These are phyloP conservation scores for Sinocyclocheilus anshuiensis DNA, from an alignment of 2,113 vertebrate genomes.

Conservation along the genomic window DNA sequence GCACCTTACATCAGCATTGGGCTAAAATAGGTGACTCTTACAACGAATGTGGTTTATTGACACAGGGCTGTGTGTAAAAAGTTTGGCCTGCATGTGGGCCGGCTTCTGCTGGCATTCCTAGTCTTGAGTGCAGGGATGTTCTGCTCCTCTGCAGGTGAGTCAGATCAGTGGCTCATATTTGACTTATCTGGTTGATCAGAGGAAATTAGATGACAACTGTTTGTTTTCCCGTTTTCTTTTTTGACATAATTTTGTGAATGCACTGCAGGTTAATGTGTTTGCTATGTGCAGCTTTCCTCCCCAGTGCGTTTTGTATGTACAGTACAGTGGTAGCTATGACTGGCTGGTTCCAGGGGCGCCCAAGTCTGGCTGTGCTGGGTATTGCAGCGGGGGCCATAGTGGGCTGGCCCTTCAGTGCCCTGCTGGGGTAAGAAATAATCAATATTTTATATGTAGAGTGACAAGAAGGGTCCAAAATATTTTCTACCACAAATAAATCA, in stretches of 20 bases:
- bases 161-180: background rate
- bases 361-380: slow-evolving; percentile 85
- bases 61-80: slow-evolving; percentile 95
- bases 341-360: slow-evolving; percentile 93
- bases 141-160: slow-evolving; percentile 91
- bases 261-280: background rate
- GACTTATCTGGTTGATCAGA: background rate
- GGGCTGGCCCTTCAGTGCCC: slow-evolving; percentile 94
- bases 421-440: slow-evolving; percentile 83
- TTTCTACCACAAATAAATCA: background rate
- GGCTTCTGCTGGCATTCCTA: slow-evolving; percentile 94
- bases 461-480: background rate
- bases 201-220: background rate
- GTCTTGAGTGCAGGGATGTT: slow-evolving; percentile 97
- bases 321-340: slow-evolving; percentile 92
- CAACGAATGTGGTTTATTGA: background rate
- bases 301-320: slow-evolving; percentile 98
- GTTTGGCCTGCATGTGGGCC: slow-evolving; percentile 94
- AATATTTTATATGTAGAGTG: background rate
- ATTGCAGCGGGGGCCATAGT: slow-evolving; percentile 89
- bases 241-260: background rate
- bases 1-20: background rate
- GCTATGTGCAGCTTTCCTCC: slow-evolving; percentile 85
- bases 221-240: background rate
- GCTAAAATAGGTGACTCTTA: background rate